Conservation (phyloP, 2,113 vertebrate genomes). For the Hymenochirus boettgeri region DNA sequence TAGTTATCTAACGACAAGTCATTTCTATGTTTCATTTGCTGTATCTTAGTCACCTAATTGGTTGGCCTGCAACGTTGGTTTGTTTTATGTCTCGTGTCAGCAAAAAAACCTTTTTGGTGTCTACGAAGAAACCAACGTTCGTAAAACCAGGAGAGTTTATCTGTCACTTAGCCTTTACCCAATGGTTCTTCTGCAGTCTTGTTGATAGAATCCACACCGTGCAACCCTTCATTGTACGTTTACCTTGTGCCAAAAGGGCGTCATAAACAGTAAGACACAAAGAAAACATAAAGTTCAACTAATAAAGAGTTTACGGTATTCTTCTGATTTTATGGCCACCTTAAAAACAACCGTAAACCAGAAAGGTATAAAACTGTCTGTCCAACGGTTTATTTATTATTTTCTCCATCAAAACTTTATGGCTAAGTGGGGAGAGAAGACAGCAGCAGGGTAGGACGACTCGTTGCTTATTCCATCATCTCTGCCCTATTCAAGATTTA, state of each 20-base stretch:
- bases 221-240: conserved; percentile 8
- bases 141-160: not conserved
- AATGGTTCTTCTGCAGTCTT: not conserved
- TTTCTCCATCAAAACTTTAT: conserved; percentile 19
- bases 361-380: not conserved
- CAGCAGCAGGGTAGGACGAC: conserved; percentile 39
- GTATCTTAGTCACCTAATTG: too few species aligned
- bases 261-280: not conserved
- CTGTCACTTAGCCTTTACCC: not conserved
- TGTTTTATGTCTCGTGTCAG: too few species aligned
- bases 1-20: too few species aligned
- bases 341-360: not conserved
- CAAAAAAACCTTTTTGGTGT: too few species aligned
- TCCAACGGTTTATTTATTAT: conserved; percentile 8
- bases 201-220: not conserved
- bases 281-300: not conserved
- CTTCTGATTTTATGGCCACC: conserved; percentile 5
- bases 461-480: conserved; percentile 47
- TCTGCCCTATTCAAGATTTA: conserved; percentile 49
- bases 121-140: too few species aligned
- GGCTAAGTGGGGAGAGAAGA: conserved; percentile 33
- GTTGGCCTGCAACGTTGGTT: too few species aligned
- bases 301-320: not conserved
- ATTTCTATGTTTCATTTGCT: too few species aligned
- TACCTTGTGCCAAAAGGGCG: not conserved